phyloP scores from a whole-genome alignment of 2,113 vertebrate species.

The Diadophis punctatus region DNA sequence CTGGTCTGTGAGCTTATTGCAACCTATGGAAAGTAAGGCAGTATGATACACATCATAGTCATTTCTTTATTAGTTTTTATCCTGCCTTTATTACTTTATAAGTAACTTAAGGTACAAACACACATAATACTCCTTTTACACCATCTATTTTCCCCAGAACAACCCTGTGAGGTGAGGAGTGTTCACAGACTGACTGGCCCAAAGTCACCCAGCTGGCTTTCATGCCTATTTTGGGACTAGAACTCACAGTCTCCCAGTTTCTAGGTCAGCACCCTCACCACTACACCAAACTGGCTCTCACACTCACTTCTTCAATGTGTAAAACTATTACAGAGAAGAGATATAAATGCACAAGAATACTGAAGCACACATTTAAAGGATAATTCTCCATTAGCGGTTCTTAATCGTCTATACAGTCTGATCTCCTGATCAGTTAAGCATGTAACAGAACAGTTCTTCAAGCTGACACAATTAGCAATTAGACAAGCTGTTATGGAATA shows the following conservation, averaged over 20 bases:
- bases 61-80: neutral
- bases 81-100: neutral
- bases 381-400: neutral
- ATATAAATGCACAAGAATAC: neutral
- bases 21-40: constrained; percentile 72
- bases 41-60: neutral
- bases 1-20: constrained; percentile 91
- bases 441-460: neutral
- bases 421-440: neutral
- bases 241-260: neutral
- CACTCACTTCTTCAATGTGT: neutral
- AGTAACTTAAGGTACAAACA: neutral
- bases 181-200: neutral
- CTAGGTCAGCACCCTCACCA: neutral
- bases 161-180: neutral
- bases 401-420: neutral
- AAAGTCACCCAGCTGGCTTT: neutral
- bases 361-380: neutral
- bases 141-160: neutral
- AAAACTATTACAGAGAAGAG: neutral
- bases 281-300: neutral
- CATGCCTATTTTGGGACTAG: neutral
- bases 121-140: neutral
- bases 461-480: neutral
- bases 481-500: neutral